Percentiles rank a stretch among this genome's conserved stretches.
phyloP scores from a whole-genome alignment of 2,113 vertebrate genomes.

The Chaetodon auriga region DNA sequence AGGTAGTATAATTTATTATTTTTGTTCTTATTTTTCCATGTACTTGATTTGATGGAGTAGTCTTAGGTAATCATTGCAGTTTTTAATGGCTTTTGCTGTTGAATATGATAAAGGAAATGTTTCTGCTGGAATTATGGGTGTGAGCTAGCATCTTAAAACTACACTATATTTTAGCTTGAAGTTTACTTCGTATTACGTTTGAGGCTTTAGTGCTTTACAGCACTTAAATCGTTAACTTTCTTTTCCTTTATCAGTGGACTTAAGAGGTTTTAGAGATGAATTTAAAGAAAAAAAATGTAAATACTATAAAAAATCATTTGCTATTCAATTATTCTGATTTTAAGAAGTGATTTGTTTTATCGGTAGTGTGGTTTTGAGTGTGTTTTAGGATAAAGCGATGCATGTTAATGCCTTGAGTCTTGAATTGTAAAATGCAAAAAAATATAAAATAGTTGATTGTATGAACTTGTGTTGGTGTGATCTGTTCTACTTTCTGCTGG shows the following conservation, averaged over 20 bases:
- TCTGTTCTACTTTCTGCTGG: conserved; percentile 15
- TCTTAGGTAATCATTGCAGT: conserved; percentile 73
- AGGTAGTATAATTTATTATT: conserved; percentile 81
- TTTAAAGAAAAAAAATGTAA: conserved; percentile 79
- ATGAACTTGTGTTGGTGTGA: conserved; percentile 45
- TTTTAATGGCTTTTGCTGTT: conserved; percentile 70
- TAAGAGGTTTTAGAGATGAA: conserved; percentile 73
- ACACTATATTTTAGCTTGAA: conserved; percentile 73
- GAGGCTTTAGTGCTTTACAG: conserved; percentile 77
- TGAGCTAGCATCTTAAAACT: conserved; percentile 62
- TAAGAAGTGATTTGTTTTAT: conserved; percentile 74
- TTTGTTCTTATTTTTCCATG: conserved; percentile 65
- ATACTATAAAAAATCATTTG: conserved; percentile 83
- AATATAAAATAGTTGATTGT: conserved; percentile 80
- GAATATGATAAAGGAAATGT: conserved; percentile 45
- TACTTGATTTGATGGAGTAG: conserved; percentile 78
- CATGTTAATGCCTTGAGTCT: conserved; percentile 71
- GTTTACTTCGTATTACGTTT: conserved; percentile 71
- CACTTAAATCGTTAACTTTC: conserved; percentile 71
- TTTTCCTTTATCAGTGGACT: conserved; percentile 61
- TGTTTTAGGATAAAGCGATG: conserved; percentile 71
- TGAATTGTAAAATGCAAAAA: conserved; percentile 85
- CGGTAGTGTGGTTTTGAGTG: conserved; percentile 73
- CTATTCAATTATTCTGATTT: conserved; percentile 76
- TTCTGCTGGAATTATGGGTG: conserved; percentile 74